Conservation (phyloP, 2,888 invertebrate species). For the Uropetala carovei region DNA sequence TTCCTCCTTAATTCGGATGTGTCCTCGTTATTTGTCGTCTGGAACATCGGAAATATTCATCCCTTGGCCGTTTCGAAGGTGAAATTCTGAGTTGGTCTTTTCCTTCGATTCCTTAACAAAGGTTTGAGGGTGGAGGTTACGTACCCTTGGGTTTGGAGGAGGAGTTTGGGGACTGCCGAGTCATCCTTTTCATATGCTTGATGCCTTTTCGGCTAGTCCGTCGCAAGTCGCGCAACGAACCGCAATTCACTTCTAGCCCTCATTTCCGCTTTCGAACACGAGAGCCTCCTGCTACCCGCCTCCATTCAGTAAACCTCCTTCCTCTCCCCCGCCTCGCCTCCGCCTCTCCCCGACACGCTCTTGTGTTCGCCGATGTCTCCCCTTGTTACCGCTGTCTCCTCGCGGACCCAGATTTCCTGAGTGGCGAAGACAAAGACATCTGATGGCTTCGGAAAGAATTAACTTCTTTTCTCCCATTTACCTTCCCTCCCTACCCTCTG, state of each 20-base stretch:
- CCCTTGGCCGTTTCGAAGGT: background rate
- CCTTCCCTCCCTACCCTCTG: background rate
- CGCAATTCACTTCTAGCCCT: conserved; percentile 17
- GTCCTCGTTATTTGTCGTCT: background rate
- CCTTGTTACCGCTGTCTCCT: conserved; percentile 5
- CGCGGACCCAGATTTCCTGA: background rate
- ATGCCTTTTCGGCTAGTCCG: background rate
- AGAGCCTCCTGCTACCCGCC: too few relatives aligned
- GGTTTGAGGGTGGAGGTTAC: background rate
- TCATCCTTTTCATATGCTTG: background rate
- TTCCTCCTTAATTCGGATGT: background rate
- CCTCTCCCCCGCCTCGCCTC: background rate
- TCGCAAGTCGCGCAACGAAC: conserved; percentile 16
- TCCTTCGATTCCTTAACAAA: background rate
- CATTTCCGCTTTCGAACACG: conserved; percentile 10
- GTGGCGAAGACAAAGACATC: background rate
- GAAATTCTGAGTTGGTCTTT: background rate
- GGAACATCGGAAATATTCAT: background rate
- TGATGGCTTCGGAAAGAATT: background rate
- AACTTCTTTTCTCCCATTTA: background rate
- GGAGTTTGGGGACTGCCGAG: background rate
- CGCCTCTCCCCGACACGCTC: background rate
- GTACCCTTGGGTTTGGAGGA: background rate
- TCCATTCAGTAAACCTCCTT: too few relatives aligned
- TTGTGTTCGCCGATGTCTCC: background rate